Base-by-base conservation (phyloP, 1,140 invertebrate genomes). In the Cherax quadricarinatus region DNA sequence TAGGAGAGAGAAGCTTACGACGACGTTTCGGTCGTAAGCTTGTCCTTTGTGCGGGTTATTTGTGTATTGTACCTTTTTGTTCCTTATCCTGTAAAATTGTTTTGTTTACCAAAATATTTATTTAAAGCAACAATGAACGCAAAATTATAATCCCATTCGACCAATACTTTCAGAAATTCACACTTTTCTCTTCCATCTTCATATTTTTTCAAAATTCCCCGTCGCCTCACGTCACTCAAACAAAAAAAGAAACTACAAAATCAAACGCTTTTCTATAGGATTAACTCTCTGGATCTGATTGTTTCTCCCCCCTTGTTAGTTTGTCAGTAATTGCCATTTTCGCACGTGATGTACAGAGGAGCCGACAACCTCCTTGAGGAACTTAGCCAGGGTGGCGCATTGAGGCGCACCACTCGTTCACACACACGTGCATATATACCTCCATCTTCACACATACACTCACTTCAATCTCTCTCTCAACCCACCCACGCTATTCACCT, bases 401-500 rank as follows among this genome's bases (percentile, higher is more conserved):
- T 80, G 24, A 80, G 4, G 24, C 7, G 9, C 4, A 1, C 48
- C 78, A 80, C 78, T 48, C 78, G 41, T 21, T 48, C n/a, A 80
- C 78, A 80, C 78, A 5, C 78, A 41, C 73, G 30, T 41, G 9
- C 1, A 41, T 41, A 41, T 2, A 7, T 51, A 5, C 30, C 30
- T 51, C 30, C 21, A 41, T 51, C 30, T 51, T 14, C 21, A 5
- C 78, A 80, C 78, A 80, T 51, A 21, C 81, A 57, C 81, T 53
- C 81, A 57, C 57, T 60, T 60, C 81, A 9, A 5, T 53, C 48
- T 83, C 49, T 83, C 49, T 60, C 49, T 53, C 80, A 18, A 7
- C 30, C 81, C 48, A 41, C 78, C 78, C 78, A 80, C 78, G 78
- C 30, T 51, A 80, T 51, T 80, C 78, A 41, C 30, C 30, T 16